phyloP scores from a whole-genome alignment of 2,113 vertebrate genomes.

The Pongo abelii region DNA sequence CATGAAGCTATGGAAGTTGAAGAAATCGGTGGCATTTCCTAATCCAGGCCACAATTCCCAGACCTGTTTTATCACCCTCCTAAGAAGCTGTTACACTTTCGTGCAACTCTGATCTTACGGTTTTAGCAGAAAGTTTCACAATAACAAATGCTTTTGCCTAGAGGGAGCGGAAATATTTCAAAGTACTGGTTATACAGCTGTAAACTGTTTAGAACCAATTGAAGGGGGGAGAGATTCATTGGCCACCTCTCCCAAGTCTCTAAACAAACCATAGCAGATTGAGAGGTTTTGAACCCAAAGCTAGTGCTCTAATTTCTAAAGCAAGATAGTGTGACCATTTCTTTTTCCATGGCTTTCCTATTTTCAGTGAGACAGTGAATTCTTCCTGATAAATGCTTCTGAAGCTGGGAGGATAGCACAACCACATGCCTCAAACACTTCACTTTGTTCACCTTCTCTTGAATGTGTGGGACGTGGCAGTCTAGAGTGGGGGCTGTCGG shows the following conservation, averaged over 20 bases:
- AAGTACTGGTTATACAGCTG: neutral
- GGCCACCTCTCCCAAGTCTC: neutral
- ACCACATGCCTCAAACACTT: slow-evolving; percentile 47
- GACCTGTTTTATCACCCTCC: neutral
- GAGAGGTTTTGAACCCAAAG: slow-evolving; percentile 53
- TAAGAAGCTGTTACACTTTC: neutral
- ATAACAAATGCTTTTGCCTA: neutral
- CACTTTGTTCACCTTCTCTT: slow-evolving; percentile 53
- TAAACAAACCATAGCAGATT: neutral
- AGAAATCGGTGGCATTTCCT: neutral
- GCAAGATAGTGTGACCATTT: neutral
- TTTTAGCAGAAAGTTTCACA: slow-evolving; percentile 37
- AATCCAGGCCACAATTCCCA: neutral
- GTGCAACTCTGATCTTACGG: neutral
- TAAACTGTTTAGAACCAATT: slow-evolving; percentile 26
- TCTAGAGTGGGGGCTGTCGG: slow-evolving; percentile 53
- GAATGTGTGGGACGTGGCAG: slow-evolving; percentile 23
- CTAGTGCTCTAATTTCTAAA: slow-evolving; percentile 51
- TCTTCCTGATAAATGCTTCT: neutral
- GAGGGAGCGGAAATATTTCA: neutral
- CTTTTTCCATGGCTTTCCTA: neutral
- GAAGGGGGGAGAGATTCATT: neutral
- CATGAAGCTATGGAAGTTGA: rapidly evolving
- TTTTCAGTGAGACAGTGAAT: slow-evolving; percentile 21
- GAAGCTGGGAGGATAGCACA: neutral